A percentile compares a stretch with the other conserved stretches of the same genome.
Conservation (phyloP, 2,888 invertebrate genomes). For the Anthophora plumipes region DNA sequence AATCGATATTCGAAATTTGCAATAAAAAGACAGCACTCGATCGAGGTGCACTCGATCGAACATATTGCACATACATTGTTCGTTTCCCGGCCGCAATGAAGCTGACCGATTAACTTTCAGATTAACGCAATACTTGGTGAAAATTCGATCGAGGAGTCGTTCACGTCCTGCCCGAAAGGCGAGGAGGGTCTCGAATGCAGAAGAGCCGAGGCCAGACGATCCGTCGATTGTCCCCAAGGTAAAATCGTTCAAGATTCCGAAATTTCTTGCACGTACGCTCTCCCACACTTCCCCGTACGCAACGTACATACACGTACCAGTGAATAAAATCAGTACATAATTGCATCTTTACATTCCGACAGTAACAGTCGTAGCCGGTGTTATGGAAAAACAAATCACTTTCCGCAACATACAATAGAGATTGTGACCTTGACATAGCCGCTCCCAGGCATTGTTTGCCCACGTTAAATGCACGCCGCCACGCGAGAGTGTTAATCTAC, state of each 20-base stretch:
- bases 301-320: background rate
- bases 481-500: constrained; percentile 43
- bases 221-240: constrained; percentile 84
- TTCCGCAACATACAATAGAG: constrained; percentile 56
- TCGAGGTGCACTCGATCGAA: background rate
- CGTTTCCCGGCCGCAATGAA: constrained; percentile 2
- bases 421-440: constrained; percentile 74
- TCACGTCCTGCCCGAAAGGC: constrained; percentile 81
- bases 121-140: constrained; percentile 81
- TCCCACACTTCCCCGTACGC: background rate
- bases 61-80: background rate
- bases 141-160: constrained; percentile 77
- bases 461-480: constrained; percentile 39
- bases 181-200: constrained; percentile 83
- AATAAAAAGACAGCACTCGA: background rate
- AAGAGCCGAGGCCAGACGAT: constrained; percentile 83
- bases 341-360: constrained; percentile 5
- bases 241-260: constrained; percentile 50
- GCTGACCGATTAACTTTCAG: constrained; percentile 63
- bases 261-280: background rate
- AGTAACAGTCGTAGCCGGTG: background rate
- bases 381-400: constrained; percentile 43
- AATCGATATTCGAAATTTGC: background rate
- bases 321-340: background rate
- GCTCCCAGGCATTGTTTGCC: constrained; percentile 67